Percentiles rank a stretch among this genome's conserved stretches.
These are phyloP conservation scores for Gadopsis marmoratus DNA, from an alignment of 2,797 vertebrate genomes.

Conservation along the genomic window DNA sequence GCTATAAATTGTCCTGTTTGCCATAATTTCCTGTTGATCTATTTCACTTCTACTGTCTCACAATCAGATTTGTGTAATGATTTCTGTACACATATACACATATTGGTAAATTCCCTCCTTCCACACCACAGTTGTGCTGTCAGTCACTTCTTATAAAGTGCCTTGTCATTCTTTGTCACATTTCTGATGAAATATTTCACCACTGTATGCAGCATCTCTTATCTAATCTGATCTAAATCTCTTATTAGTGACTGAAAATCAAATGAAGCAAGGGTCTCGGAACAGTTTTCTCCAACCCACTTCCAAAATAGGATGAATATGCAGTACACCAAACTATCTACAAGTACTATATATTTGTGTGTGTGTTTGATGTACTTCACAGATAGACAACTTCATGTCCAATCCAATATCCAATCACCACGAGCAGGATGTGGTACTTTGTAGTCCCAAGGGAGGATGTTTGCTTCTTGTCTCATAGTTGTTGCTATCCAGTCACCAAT, in stretches of 20 bases:
- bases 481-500: constrained; percentile 20
- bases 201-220: constrained; percentile 7
- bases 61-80: neutral
- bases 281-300: constrained; percentile 18
- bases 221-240: constrained; percentile 7
- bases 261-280: neutral
- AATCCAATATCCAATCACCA: constrained; percentile 45
- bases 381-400: constrained; percentile 42
- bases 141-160: constrained; percentile 49
- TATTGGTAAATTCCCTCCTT: constrained; percentile 7
- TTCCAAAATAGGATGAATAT: constrained; percentile 30
- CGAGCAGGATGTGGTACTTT: constrained; percentile 30
- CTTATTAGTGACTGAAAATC: neutral
- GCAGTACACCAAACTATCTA: constrained; percentile 27
- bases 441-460: constrained; percentile 39
- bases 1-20: constrained; percentile 27
- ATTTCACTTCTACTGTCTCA: constrained; percentile 9
- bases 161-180: constrained; percentile 14
- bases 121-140: constrained; percentile 56
- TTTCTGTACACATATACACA: constrained; percentile 29
- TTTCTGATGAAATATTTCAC: constrained; percentile 36
- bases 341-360: constrained; percentile 30
- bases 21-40: neutral
- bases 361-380: constrained; percentile 56
- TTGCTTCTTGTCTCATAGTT: constrained; percentile 32